Evolutionary conservation across 2,888 invertebrate genomes (phyloP).

Genomic region (Phytoseiulus persimilis): DNA sequence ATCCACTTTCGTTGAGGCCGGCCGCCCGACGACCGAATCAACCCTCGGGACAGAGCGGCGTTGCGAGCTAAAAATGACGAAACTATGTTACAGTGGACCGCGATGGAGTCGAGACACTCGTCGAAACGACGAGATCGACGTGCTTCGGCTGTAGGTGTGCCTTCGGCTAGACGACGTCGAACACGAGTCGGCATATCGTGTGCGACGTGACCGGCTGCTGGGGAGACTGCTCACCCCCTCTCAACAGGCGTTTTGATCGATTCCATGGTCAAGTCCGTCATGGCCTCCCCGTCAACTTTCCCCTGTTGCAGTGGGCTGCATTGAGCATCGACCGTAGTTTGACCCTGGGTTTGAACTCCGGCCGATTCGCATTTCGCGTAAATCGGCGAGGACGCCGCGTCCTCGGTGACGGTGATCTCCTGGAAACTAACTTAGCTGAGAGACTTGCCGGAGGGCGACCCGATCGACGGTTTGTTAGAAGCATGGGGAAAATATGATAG

Average conservation of each 20-base stretch:
- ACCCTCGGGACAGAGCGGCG: neutral
- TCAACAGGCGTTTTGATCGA: neutral
- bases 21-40: slow-evolving; percentile 13
- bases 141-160: no score
- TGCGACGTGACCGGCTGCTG: no score
- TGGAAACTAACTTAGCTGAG: neutral
- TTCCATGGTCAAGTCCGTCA: slow-evolving; percentile 34
- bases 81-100: neutral
- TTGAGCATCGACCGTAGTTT: neutral
- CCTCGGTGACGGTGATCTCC: slow-evolving; percentile 10
- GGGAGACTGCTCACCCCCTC: neutral
- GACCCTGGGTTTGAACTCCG: slow-evolving; percentile 7
- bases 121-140: no score
- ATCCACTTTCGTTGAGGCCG: neutral
- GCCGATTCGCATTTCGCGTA: neutral
- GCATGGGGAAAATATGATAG: no score
- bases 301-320: slow-evolving; percentile 21
- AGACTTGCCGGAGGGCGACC: no score
- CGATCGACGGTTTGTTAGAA: no score
- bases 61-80: neutral
- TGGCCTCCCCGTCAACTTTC: neutral
- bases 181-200: no score
- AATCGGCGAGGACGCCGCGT: neutral
- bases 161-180: no score
- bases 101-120: no score